Conservation (phyloP, 1,140 invertebrate genomes). For the Diorhabda sublineata region DNA sequence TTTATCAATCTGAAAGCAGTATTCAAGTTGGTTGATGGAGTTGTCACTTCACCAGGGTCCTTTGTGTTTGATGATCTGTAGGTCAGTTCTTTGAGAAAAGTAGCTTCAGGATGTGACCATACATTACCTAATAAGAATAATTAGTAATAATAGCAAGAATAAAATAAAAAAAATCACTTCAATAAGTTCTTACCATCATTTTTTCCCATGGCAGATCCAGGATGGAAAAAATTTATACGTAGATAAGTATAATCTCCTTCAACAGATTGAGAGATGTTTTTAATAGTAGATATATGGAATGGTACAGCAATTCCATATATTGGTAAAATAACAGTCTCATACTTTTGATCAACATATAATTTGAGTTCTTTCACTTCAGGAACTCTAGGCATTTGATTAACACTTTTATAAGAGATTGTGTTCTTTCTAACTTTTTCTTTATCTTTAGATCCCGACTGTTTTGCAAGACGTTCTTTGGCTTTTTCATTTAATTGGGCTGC, state of each 20-base stretch:
- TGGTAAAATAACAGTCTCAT: conserved; percentile 95
- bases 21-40: conserved; percentile 93
- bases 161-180: not conserved
- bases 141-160: not conserved
- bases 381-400: conserved; percentile 89
- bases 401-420: conserved; percentile 91
- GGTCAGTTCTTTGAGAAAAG: conserved; percentile 98
- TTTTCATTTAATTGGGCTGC: conserved; percentile 87
- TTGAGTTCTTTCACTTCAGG: conserved; percentile 91
- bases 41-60: conserved; percentile 92
- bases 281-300: conserved; percentile 98
- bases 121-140: conserved; percentile 61
- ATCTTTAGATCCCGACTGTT: conserved; percentile 79
- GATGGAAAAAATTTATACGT: conserved; percentile 98
- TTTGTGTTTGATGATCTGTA: conserved; percentile 97
- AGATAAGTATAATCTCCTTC: conserved; percentile 99
- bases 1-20: conserved; percentile 97
- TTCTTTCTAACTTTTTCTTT: conserved; percentile 90
- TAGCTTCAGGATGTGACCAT: conserved; percentile 84
- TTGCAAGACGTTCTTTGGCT: conserved; percentile 85
- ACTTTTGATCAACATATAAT: conserved; percentile 95
- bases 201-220: conserved; percentile 90
- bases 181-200: conserved; percentile 58
- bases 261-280: conserved; percentile 97
- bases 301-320: conserved; percentile 94